Base-by-base conservation (phyloP, 2,888 invertebrate species). In the Incurvaria masculella region DNA sequence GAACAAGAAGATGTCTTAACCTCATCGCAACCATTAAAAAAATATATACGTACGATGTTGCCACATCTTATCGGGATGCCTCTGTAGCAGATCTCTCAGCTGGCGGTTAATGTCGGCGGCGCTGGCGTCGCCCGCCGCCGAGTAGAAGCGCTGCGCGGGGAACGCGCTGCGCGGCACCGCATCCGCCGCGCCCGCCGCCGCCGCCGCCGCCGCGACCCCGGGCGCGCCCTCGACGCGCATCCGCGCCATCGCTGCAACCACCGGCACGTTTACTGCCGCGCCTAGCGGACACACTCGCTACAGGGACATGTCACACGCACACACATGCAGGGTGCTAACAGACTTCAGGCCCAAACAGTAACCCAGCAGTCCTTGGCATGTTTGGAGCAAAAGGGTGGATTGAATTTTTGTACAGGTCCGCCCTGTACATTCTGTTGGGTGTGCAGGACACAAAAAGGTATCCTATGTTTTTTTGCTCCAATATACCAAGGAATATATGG, bases 51-150 rank as follows among this genome's bases (percentile, higher is more conserved):
- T 47, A 75, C 76, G 76, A 33, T 79, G 79, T 5, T 81, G 74
- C 83, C 84, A 84, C 61, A 82, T 74, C 56, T 83, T 78, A 39
- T 78, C 83, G 51, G 89, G 88, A 59, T 89, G 90, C 45, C 89
- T 76, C 63, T 92, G 91, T 48, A 94, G 74, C 53, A 94, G 69
- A 63, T 93, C 92, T 21, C 93, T 73, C 42, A 94, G 74, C 61
- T 94, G 94, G 4, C 88, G 79, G 60, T 88, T 88, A 61, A 86
- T 69, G 56, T 74, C 72, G 47, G 72, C 72, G 51, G 63, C 68
- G 57, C 63, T 67, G 48, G 47, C 18, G 52, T 39, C 43, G 52
- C 52, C 19, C 50, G 52, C n/a, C 59, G 79, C 81, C 54, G 82
- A 72, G 61, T 80, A 80, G 61, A 76, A 74, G 51, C 76, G 64